phyloP scores from a whole-genome alignment of 2,888 invertebrate genomes.

The Coleophora deauratella region DNA sequence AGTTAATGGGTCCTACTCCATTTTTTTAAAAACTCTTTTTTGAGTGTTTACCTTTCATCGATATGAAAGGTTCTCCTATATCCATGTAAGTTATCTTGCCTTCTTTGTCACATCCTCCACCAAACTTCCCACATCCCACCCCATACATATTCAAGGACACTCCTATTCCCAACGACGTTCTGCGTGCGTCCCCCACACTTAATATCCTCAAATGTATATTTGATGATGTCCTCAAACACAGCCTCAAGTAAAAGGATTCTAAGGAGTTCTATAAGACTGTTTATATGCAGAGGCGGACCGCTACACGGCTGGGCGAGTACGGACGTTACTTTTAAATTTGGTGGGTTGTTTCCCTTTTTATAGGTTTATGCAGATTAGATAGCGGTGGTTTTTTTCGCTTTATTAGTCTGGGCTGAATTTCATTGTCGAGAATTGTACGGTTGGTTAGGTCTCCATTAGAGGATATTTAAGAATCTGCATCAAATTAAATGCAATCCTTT shows the following conservation, averaged over 20 bases:
- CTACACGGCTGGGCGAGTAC: slow-evolving; percentile 8
- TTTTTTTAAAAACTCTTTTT: too few relatives aligned
- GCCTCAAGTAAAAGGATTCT: slow-evolving; percentile 35
- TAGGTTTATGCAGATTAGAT: slow-evolving; percentile 28
- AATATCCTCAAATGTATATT: slow-evolving; percentile 63
- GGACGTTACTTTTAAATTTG: slow-evolving; percentile 25
- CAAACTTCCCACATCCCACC: slow-evolving; percentile 1
- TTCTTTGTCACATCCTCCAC: background rate
- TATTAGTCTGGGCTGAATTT: background rate
- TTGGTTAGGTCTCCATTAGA: too few relatives aligned
- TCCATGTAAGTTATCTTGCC: background rate
- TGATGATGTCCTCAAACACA: slow-evolving; percentile 48
- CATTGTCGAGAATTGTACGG: too few relatives aligned
- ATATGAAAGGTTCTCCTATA: too few relatives aligned
- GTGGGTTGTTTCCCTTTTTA: slow-evolving; percentile 25
- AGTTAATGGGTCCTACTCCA: too few relatives aligned
- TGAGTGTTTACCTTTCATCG: too few relatives aligned
- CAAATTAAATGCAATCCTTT: too few relatives aligned
- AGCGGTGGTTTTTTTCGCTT: slow-evolving; percentile 10
- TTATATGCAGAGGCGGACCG: slow-evolving; percentile 39
- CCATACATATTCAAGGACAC: slow-evolving; percentile 49
- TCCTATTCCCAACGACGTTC: slow-evolving; percentile 21
- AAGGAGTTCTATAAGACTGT: slow-evolving; percentile 37
- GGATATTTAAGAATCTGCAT: too few relatives aligned
- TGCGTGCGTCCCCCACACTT: slow-evolving; percentile 32